These are phyloP conservation scores for Drosophila rubida DNA, from an alignment of 2,888 invertebrate species.

Conservation along the genomic window DNA sequence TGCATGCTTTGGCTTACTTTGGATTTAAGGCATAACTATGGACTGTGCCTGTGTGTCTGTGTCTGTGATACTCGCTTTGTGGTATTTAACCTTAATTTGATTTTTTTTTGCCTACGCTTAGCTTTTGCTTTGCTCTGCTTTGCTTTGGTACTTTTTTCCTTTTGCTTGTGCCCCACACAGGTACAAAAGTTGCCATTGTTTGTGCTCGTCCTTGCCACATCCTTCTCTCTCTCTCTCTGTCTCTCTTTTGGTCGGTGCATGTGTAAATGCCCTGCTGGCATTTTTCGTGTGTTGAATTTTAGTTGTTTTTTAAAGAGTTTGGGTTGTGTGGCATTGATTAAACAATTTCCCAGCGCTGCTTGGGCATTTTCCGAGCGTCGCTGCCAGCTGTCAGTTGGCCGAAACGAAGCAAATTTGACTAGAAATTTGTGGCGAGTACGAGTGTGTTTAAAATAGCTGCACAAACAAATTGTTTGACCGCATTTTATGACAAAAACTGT, in stretches of 20 bases:
- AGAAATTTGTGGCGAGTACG: conserved; percentile 28
- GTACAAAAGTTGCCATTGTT: conserved; percentile 50
- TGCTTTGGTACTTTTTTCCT: background rate
- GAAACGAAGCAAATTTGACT: conserved; percentile 15
- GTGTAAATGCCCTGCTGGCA: conserved; percentile 36
- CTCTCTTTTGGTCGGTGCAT: conserved; percentile 15
- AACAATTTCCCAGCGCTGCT: conserved; percentile 54
- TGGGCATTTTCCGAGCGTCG: conserved; percentile 5
- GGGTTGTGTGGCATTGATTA: conserved; percentile 67
- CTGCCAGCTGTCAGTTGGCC: conserved; percentile 15
- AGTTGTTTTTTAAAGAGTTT: conserved; percentile 56
- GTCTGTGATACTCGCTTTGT: conserved; percentile 69
- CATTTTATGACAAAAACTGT: conserved; percentile 64
- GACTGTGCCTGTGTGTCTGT: conserved; percentile 20
- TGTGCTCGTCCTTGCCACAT: conserved; percentile 52
- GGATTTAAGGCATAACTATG: conserved; percentile 58
- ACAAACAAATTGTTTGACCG: conserved; percentile 76
- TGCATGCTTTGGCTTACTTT: conserved; percentile 58
- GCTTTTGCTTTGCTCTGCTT: conserved; percentile 17
- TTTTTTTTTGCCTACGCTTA: conserved; percentile 55
- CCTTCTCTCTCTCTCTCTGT: conserved; percentile 23
- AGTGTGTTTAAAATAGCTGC: conserved; percentile 62
- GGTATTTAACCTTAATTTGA: conserved; percentile 80
- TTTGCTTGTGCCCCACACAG: conserved; percentile 29
- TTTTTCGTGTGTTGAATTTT: conserved; percentile 33